Evolutionary conservation across 2,888 invertebrate genomes (phyloP), one percentile per base, ranked within the genome.

Genomic region (Octodonta nipae): DNA sequence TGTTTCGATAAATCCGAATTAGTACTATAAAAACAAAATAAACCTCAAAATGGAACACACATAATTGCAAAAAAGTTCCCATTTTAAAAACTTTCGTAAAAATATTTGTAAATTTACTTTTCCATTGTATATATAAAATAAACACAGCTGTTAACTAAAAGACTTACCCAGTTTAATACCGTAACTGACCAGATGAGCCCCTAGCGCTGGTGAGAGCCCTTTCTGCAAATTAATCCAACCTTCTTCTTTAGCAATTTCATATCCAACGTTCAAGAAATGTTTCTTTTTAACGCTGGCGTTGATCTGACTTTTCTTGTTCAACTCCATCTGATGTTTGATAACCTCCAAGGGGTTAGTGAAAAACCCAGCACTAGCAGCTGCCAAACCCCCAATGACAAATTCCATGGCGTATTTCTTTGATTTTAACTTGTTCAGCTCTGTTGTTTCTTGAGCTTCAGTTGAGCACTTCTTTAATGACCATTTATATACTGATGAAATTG

Each of bases 291-390:
- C 35, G 33, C 33, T 33, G n/a, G 10, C 10, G 28, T 33, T 40
- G 6, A 34, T 26, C 30, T 43, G 41, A 26, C 37, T 35, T 30
- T 43, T 47, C 26, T 43, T 43, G 33, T 34, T 42, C 24, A 45
- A 15, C 16, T 45, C 44, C 44, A 45, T 43, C 28, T 45, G 44
- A 30, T 45, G 44, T 33, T 45, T 44, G 17, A 42, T 39, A 8
- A 44, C 44, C 32, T 42, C 44, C 32, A 44, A 30, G 26, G 44
- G 44, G 26, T 44, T 45, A 10, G 44, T 45, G 33, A 45, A 35
- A 29, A 45, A 16, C 26, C 44, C 43, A 17, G 44, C 44, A 36
- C 40, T 43, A 6, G 41, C 40, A 17, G 44, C 44, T 15, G 44
- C 44, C 15, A 43, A 25, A 16, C 43, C 44, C 29, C 44, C 44